These are phyloP conservation scores for Baronia brevicornis DNA, from an alignment of 2,888 invertebrate species.

Conservation along the genomic window DNA sequence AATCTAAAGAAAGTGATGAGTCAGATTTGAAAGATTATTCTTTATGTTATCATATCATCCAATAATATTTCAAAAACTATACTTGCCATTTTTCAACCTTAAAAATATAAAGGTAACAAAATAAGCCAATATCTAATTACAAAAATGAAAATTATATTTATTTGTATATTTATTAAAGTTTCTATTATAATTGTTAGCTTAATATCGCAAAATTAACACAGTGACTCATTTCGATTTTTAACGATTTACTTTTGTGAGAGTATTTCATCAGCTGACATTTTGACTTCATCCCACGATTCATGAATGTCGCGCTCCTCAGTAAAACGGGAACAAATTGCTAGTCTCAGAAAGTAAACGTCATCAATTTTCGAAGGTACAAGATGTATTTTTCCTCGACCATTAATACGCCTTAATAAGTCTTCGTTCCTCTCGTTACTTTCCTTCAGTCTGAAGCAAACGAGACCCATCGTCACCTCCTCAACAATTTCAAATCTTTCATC, in stretches of 20 bases:
- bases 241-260: slow-evolving; percentile 38
- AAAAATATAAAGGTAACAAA: no score
- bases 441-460: slow-evolving; percentile 97
- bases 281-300: slow-evolving; percentile 91
- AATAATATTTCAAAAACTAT: no score
- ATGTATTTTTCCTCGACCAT: slow-evolving; percentile 93
- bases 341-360: slow-evolving; percentile 88
- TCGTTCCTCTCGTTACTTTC: slow-evolving; percentile 89
- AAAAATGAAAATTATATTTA: no score
- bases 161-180: no score
- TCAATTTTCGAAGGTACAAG: slow-evolving; percentile 93
- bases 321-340: slow-evolving; percentile 92
- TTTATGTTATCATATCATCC: no score
- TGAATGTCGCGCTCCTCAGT: slow-evolving; percentile 88
- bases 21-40: no score
- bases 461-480: slow-evolving; percentile 92
- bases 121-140: not conserved
- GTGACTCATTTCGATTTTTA: slow-evolving; percentile 10
- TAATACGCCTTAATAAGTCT: slow-evolving; percentile 86
- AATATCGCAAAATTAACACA: not conserved
- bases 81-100: no score
- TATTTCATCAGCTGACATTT: slow-evolving; percentile 82
- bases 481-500: slow-evolving; percentile 93
- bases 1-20: no score
- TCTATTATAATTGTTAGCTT: no score